A percentile compares a stretch with the other conserved stretches of the same genome.
phyloP scores from a whole-genome alignment of 92 coral and sea anemone species.

The Porites lobata region DNA sequence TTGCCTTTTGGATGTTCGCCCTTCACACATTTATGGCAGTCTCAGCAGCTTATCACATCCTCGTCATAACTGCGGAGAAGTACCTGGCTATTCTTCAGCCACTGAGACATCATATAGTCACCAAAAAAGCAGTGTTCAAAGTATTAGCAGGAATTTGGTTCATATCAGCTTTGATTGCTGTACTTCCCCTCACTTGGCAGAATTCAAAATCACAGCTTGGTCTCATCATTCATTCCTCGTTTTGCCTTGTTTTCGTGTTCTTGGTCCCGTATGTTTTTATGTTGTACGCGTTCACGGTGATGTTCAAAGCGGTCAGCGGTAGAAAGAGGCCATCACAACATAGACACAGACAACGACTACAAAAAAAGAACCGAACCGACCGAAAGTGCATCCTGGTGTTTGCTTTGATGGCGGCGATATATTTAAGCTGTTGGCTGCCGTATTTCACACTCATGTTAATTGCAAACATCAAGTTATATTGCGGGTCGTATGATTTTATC shows the following conservation, averaged over 20 bases:
- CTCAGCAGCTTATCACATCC: slow-evolving; percentile 76
- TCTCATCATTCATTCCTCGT: slow-evolving; percentile 56
- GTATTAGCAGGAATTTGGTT: slow-evolving; percentile 66
- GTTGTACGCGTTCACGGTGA: slow-evolving; percentile 65
- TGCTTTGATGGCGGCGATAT: slow-evolving; percentile 68
- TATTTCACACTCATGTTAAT: slow-evolving; percentile 42
- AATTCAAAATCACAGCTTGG: background rate
- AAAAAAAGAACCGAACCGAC: slow-evolving; percentile 13
- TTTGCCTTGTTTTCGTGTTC: slow-evolving; percentile 66
- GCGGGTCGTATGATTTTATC: background rate
- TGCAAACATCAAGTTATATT: background rate
- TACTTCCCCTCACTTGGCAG: slow-evolving; percentile 68
- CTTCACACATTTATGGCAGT: slow-evolving; percentile 56
- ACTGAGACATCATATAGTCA: slow-evolving; percentile 66
- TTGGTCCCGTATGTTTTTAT: slow-evolving; percentile 74
- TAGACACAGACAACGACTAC: background rate
- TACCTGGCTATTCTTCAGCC: slow-evolving; percentile 80
- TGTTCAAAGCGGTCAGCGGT: slow-evolving; percentile 57
- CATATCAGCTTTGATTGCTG: slow-evolving; percentile 62
- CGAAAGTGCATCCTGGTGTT: slow-evolving; percentile 52
- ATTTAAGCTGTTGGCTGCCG: slow-evolving; percentile 68
- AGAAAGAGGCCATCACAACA: slow-evolving; percentile 26
- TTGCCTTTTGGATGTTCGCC: slow-evolving; percentile 6
- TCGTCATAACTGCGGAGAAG: slow-evolving; percentile 76
- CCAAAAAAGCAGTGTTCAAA: slow-evolving; percentile 43